A percentile compares a stretch with the other conserved stretches of the same genome.
Evolutionary conservation across 2,888 invertebrate species (phyloP).

Genomic region (Linnaemya tessellans): DNA sequence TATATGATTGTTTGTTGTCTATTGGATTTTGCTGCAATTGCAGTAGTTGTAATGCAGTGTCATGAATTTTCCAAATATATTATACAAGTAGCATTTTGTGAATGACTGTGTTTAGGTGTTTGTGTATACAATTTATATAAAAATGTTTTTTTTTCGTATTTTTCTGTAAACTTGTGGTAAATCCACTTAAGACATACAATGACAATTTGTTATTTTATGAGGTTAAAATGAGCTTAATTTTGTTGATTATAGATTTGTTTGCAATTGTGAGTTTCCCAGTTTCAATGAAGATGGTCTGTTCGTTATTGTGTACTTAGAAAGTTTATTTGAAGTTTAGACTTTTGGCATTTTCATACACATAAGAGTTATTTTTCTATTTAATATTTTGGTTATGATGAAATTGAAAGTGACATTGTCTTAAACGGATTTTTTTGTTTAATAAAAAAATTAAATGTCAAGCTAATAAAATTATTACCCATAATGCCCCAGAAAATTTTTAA

Average conservation of each 20-base stretch:
- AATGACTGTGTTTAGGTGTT: slow-evolving; percentile 20
- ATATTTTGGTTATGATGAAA: slow-evolving; percentile 25
- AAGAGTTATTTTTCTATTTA: slow-evolving; percentile 4
- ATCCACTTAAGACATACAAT: slow-evolving; percentile 74
- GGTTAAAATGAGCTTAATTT: slow-evolving; percentile 73
- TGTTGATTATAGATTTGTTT: slow-evolving; percentile 69
- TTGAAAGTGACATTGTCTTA: slow-evolving; percentile 11
- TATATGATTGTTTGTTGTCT: slow-evolving; percentile 54
- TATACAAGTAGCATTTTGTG: slow-evolving; percentile 36
- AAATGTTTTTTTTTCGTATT: slow-evolving; percentile 7
- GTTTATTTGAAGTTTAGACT: slow-evolving; percentile 51
- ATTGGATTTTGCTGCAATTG: slow-evolving; percentile 72
- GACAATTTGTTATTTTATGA: slow-evolving; percentile 74
- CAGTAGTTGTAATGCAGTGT: slow-evolving; percentile 72
- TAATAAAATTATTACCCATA: too few relatives aligned
- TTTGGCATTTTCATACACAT: slow-evolving; percentile 52
- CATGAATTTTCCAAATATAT: slow-evolving; percentile 71
- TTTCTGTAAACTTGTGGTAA: slow-evolving; percentile 71
- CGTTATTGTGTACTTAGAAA: slow-evolving; percentile 41
- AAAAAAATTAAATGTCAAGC: too few relatives aligned
- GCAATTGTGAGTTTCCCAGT: slow-evolving; percentile 10
- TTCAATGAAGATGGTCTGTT: slow-evolving; percentile 20
- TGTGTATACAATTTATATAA: slow-evolving; percentile 39
- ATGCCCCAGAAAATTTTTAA: too few relatives aligned
- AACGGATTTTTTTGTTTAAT: neutral